These are phyloP conservation scores for Pogonomyrmex barbatus DNA, from an alignment of 1,140 invertebrate species.

Conservation along the genomic window DNA sequence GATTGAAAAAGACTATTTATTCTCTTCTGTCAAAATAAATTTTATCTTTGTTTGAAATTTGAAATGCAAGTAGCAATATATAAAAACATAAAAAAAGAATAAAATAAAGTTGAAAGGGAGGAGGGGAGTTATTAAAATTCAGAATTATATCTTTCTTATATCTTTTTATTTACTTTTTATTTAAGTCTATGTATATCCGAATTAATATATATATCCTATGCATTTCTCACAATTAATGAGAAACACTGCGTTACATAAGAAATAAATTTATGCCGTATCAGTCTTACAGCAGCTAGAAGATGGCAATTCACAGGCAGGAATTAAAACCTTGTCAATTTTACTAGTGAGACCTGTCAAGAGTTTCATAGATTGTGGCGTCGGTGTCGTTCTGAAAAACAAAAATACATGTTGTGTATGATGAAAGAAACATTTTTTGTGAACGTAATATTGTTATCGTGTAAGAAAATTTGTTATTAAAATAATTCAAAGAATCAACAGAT, in stretches of 20 bases:
- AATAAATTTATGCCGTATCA: background rate
- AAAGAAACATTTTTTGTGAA: background rate
- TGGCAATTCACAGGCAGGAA: constrained; percentile 51
- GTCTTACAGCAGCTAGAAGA: background rate
- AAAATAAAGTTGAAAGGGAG: background rate
- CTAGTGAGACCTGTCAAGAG: constrained; percentile 48
- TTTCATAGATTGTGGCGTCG: background rate
- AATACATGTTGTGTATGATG: constrained; percentile 1
- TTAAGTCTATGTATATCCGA: background rate
- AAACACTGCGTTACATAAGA: background rate
- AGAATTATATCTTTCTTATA: background rate
- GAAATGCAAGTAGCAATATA: background rate
- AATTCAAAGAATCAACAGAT: background rate
- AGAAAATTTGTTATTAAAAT: background rate
- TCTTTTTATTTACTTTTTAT: constrained; percentile 28
- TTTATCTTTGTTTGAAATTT: background rate
- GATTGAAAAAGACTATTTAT: background rate
- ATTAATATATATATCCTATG: background rate
- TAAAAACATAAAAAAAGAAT: background rate
- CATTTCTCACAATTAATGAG: background rate
- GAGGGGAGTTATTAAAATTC: background rate
- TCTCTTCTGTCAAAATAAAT: background rate
- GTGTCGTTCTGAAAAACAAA: constrained; percentile 13
- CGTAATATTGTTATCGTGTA: background rate
- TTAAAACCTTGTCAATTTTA: constrained; percentile 56